phyloP scores from a whole-genome alignment of 1,140 invertebrate species.

The Probaryconus sp. region DNA sequence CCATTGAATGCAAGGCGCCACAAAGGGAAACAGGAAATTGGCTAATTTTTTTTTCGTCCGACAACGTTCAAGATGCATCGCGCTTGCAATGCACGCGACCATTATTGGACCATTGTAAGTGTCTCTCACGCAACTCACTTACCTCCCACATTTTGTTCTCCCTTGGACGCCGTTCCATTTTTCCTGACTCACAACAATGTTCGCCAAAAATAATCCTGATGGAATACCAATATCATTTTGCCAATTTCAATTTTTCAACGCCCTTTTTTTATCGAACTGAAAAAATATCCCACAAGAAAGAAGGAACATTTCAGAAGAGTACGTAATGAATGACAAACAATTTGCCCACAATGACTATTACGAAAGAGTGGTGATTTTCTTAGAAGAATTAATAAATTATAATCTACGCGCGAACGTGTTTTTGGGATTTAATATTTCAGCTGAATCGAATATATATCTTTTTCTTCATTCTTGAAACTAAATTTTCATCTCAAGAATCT shows the following conservation, averaged over 20 bases:
- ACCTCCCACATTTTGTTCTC: not conserved
- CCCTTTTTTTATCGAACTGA: not conserved
- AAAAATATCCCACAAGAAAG: constrained; percentile 1
- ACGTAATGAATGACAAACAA: too few species aligned
- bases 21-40: constrained; percentile 64
- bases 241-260: constrained; percentile 15
- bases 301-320: too few species aligned
- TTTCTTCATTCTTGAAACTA: too few species aligned
- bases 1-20: constrained; percentile 41
- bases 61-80: constrained; percentile 34
- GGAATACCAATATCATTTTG: constrained; percentile 1
- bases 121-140: constrained; percentile 38
- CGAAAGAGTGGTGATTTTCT: too few species aligned
- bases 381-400: too few species aligned
- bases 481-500: too few species aligned
- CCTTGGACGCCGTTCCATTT: too few species aligned
- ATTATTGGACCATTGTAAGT: constrained; percentile 37
- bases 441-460: too few species aligned
- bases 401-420: too few species aligned
- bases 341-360: too few species aligned
- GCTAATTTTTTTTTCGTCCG: constrained; percentile 63
- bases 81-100: constrained; percentile 37
- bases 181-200: not conserved
- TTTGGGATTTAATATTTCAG: too few species aligned
- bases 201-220: constrained; percentile 10